Percentiles rank a stretch among this genome's conserved stretches.
Evolutionary conservation across 1,140 invertebrate genomes (phyloP).

Genomic region (Xylocopa sonorina): DNA sequence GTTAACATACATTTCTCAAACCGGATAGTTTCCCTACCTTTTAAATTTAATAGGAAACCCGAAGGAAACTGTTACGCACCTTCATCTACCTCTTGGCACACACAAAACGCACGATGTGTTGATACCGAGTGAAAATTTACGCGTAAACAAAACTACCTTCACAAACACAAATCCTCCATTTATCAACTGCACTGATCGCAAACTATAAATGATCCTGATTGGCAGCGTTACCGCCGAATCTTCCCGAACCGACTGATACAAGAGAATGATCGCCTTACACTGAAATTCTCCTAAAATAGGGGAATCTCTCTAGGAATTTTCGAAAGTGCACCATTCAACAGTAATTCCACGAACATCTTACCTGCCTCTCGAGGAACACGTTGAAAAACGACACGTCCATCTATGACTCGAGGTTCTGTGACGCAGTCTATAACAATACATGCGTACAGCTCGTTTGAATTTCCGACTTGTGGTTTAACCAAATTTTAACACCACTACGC

Average conservation of each 20-base stretch:
- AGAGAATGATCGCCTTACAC: slow-evolving; percentile 5
- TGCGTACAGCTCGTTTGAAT: no score
- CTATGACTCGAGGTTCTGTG: no score
- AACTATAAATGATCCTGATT: slow-evolving; percentile 67
- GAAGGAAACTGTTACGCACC: slow-evolving; percentile 73
- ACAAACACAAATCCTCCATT: slow-evolving; percentile 81
- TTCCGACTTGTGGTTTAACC: no score
- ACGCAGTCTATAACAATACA: no score
- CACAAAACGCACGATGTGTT: slow-evolving; percentile 74
- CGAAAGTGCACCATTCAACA: background rate
- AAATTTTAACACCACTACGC: no score
- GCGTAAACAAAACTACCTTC: slow-evolving; percentile 83
- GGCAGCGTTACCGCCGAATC: slow-evolving; percentile 60
- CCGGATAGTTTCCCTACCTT: slow-evolving; percentile 30
- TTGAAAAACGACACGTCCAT: no score
- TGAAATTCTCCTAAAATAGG: background rate
- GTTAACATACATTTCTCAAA: slow-evolving; percentile 42
- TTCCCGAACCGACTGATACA: slow-evolving; percentile 62
- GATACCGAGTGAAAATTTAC: slow-evolving; percentile 77
- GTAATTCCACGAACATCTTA: no score
- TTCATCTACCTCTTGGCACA: slow-evolving; percentile 82
- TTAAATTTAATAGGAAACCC: slow-evolving; percentile 32
- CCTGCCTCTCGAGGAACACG: no score
- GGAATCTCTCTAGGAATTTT: background rate
- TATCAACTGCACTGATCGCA: slow-evolving; percentile 78